Conservation (phyloP, 2,113 vertebrate species). For the Antechinus stuartii region DNA sequence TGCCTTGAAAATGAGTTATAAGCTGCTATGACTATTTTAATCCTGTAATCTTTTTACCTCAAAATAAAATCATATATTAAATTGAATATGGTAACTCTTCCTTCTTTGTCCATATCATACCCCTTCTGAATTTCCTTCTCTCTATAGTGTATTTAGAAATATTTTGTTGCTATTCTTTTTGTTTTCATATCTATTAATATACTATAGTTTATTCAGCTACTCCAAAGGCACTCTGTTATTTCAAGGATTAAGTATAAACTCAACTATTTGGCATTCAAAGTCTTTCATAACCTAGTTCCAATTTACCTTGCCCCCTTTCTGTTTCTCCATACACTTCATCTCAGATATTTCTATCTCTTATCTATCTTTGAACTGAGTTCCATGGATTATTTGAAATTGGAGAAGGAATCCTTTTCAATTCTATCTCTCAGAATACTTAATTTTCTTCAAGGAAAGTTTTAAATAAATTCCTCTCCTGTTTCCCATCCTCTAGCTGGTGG, state of each 20-base stretch:
- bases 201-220: not conserved
- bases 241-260: too few relatives aligned
- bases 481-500: not conserved
- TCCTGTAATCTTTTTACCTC: not conserved
- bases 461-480: not conserved
- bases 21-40: not conserved
- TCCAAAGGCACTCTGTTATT: not conserved
- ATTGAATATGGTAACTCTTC: too few relatives aligned
- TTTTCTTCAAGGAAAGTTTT: not conserved
- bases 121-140: not conserved
- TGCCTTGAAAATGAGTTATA: not conserved
- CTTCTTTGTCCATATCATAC: too few relatives aligned
- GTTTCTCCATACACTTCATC: not conserved
- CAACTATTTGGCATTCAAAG: not conserved
- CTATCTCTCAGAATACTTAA: not conserved
- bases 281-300: not conserved
- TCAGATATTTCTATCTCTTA: not conserved
- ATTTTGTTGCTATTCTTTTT: not conserved
- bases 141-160: not conserved
- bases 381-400: not conserved
- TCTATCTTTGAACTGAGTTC: not conserved
- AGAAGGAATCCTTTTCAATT: not conserved
- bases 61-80: too few relatives aligned
- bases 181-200: not conserved
- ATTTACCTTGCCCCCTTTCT: not conserved